Evolutionary conservation across 2,113 vertebrate genomes (phyloP).

Genomic region (Haemorhous mexicanus): DNA sequence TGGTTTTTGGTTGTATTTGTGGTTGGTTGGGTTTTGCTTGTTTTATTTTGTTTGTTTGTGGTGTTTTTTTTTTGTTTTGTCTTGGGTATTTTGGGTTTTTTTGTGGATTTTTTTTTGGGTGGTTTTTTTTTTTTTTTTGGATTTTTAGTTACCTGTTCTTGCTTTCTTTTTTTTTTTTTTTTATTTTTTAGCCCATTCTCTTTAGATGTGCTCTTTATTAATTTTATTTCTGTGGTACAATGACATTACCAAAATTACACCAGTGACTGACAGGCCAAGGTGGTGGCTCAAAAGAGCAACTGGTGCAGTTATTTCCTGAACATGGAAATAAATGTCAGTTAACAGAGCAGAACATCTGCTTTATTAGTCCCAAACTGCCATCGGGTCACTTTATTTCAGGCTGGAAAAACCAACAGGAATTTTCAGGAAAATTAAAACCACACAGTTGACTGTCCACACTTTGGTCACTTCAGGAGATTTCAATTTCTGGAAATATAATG

Average conservation of each 20-base stretch:
- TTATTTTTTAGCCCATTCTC: not conserved
- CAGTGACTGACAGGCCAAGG: not conserved
- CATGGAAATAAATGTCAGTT: constrained; percentile 43
- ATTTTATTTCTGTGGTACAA: not conserved
- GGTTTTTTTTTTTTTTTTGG: too few relatives aligned
- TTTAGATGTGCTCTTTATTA: not conserved
- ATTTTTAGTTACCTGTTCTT: not conserved
- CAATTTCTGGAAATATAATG: not conserved
- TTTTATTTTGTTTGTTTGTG: not conserved
- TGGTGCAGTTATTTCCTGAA: constrained; percentile 27
- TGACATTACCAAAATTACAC: not conserved
- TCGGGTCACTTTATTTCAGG: constrained; percentile 26
- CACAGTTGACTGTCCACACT: not conserved
- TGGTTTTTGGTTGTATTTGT: not conserved
- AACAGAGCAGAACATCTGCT: constrained; percentile 46
- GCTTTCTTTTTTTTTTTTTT: not conserved
- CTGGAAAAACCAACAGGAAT: constrained; percentile 35
- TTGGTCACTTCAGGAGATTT: not conserved
- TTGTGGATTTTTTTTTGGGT: not conserved
- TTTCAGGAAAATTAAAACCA: constrained; percentile 24
- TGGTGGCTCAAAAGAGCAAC: not conserved
- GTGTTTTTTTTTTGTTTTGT: not conserved
- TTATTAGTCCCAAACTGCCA: constrained; percentile 44
- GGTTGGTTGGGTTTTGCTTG: not conserved
- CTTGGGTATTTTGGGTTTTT: not conserved